phyloP scores from a whole-genome alignment of 1,140 invertebrate genomes.

The Nomia melanderi region DNA sequence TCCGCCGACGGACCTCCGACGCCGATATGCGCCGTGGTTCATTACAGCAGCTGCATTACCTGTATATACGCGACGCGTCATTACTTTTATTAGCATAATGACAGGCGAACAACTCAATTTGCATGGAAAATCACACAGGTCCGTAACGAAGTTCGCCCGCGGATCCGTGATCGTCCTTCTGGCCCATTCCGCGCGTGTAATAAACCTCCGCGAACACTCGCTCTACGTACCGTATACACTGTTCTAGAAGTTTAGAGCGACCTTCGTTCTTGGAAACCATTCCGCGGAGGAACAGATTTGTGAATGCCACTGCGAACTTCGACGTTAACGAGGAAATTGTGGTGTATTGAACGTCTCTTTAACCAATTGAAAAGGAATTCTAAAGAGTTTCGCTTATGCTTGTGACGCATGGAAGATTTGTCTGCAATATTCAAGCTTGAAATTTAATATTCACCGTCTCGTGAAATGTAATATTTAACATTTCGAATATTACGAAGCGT shows the following conservation, averaged over 20 bases:
- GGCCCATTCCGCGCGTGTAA: conserved; percentile 17
- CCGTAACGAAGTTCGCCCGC: conserved; percentile 64
- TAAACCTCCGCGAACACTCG: not conserved
- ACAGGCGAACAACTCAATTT: conserved; percentile 75
- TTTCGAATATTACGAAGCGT: too few species aligned
- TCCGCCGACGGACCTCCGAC: conserved; percentile 51
- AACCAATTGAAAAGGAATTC: too few species aligned
- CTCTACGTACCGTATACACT: not conserved
- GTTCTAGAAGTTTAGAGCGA: not conserved
- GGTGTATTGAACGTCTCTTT: too few species aligned
- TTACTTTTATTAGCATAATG: conserved; percentile 77
- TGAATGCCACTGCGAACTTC: too few species aligned
- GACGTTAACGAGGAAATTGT: too few species aligned
- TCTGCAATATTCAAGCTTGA: too few species aligned
- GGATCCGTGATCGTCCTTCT: conserved; percentile 49
- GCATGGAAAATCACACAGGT: conserved; percentile 73
- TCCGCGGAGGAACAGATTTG: too few species aligned
- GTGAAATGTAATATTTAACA: too few species aligned
- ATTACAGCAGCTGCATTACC: conserved; percentile 68
- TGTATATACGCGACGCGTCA: conserved; percentile 64
- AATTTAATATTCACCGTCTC: too few species aligned
- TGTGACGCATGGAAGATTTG: too few species aligned
- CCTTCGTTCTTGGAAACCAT: not conserved
- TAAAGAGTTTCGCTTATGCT: too few species aligned
- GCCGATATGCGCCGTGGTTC: conserved; percentile 47